Base-by-base conservation (phyloP, 92 coral and sea anemone species). In the Epizoanthus illoricatus region DNA sequence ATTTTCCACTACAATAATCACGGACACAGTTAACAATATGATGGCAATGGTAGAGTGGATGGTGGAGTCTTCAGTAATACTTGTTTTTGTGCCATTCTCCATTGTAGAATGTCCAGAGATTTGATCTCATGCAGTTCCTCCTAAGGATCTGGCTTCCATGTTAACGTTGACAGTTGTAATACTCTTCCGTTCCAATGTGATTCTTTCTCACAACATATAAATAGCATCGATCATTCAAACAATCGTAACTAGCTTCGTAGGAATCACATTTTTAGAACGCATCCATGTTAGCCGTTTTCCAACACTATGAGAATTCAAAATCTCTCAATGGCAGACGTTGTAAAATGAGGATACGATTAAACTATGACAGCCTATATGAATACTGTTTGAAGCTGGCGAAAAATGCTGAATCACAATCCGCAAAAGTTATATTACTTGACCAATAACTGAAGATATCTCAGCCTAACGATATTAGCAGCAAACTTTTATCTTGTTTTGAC, bases 1-100 rank as follows among this genome's bases (percentile, higher is more conserved):
- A 54, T 93, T 93, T 71, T 79, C 91, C 17, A 80, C 66, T 6
- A 90, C 73, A 6, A 86, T 86, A 0, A 91, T 36, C 39, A 81
- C 20, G 0, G 92, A 90, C 57, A 86, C 56, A 58, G 79, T 73
- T n/a, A 75, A 57, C 67, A 91, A 54, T 18, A 87, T 49, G 36
- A 82, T 66, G 43, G 83, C 76, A 13, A 90, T 66, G 7, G 86
- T 63, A 10, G 87, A 56, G 39, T 80, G 78, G 39, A 80, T 74
- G 49, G 49, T 9, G 21, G 36, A 64, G 12, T 42, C 24, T 5
- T 45, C 71, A 20, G 21, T 23, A 78, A 16, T 33, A 42, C 12
- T 42, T 63, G 52, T 15, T 0, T 20, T 33, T 40, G 71, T 78
- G 20, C 66, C 41, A 63, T 78, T 78, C 65, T 43, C 82, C 82